Percentiles rank a stretch among this genome's conserved stretches.
These are phyloP conservation scores for Amiota minor DNA, from an alignment of 2,888 invertebrate species.

Conservation along the genomic window DNA sequence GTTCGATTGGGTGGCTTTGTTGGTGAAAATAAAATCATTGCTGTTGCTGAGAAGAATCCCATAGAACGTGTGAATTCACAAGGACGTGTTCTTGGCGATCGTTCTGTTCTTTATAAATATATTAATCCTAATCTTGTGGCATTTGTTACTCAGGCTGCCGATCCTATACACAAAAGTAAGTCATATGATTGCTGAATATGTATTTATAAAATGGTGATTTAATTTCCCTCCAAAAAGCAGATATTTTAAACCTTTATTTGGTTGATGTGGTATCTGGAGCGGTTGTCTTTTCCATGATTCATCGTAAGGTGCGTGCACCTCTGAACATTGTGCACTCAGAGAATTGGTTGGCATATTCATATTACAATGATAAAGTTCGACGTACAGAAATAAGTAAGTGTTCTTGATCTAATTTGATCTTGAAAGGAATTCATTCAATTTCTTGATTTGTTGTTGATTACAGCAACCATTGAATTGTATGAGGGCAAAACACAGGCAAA, in stretches of 20 bases:
- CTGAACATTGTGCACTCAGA: constrained; percentile 94
- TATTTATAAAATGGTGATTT: constrained; percentile 81
- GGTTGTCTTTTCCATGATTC: constrained; percentile 87
- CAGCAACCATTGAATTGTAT: constrained; percentile 93
- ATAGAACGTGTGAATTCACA: constrained; percentile 92
- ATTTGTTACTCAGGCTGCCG: constrained; percentile 84
- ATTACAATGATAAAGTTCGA: constrained; percentile 93
- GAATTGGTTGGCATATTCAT: constrained; percentile 96
- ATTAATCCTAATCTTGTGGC: constrained; percentile 97
- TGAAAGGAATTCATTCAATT: background rate
- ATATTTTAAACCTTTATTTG: constrained; percentile 87
- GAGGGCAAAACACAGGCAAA: constrained; percentile 92
- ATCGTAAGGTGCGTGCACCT: constrained; percentile 88
- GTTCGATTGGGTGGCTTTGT: constrained; percentile 78
- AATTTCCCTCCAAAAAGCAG: constrained; percentile 73
- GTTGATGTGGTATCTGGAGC: constrained; percentile 92
- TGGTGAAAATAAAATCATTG: constrained; percentile 78
- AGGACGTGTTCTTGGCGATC: constrained; percentile 94
- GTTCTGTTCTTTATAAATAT: constrained; percentile 98
- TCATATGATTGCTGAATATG: background rate
- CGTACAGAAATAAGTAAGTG: constrained; percentile 86
- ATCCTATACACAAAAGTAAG: constrained; percentile 83
- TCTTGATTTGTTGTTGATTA: constrained; percentile 1
- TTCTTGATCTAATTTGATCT: background rate
- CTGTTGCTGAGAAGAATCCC: constrained; percentile 79